phyloP scores from a whole-genome alignment of 2,113 vertebrate species.

The Hyla sarda region DNA sequence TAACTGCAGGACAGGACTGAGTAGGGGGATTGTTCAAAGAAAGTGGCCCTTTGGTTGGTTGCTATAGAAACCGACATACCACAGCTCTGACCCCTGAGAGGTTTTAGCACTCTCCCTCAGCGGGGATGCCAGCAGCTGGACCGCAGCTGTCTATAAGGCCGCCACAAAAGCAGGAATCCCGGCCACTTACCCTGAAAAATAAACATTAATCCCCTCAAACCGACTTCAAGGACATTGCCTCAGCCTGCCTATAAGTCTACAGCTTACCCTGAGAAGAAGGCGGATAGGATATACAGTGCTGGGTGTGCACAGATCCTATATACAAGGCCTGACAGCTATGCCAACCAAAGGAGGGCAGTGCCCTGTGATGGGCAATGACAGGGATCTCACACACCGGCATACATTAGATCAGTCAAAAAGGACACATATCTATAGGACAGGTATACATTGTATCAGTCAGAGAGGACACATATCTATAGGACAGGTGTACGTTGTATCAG shows the following conservation, averaged over 20 bases:
- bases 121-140: slow-evolving; percentile 89
- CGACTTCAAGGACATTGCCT: slow-evolving; percentile 32
- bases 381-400: background rate
- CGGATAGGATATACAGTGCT: no score
- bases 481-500: no score
- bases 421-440: no score
- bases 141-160: slow-evolving; percentile 86
- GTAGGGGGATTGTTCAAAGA: slow-evolving; percentile 80
- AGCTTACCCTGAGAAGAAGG: no score
- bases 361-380: background rate
- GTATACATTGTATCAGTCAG: no score
- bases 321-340: background rate
- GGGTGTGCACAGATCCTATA: no score
- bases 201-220: slow-evolving; percentile 32
- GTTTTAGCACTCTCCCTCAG: slow-evolving; percentile 82
- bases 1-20: slow-evolving; percentile 74
- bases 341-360: background rate
- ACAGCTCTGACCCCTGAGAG: slow-evolving; percentile 90
- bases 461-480: no score
- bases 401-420: background rate
- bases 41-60: slow-evolving; percentile 82
- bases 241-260: background rate
- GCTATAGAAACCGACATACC: slow-evolving; percentile 93
- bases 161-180: slow-evolving; percentile 63
- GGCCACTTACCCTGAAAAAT: slow-evolving; percentile 53